Evolutionary conservation across 2,797 vertebrate species (phyloP), one percentile per base, ranked within the genome.

Genomic region (Odontamblyopus lacepedii): DNA sequence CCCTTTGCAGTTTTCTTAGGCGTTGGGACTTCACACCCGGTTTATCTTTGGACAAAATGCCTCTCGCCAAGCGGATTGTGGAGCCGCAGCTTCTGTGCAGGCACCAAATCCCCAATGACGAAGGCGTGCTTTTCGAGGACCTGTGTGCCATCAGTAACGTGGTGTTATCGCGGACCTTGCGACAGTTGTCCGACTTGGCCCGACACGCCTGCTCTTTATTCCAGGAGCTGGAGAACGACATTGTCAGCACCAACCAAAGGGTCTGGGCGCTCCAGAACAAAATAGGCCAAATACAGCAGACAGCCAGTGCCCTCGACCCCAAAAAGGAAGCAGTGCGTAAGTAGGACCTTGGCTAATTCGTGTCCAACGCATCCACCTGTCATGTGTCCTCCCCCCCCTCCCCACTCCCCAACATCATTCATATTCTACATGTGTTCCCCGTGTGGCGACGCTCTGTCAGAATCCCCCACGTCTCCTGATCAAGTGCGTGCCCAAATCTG

Each of bases 241-340:
- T 99, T 82, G 92, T 96, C 61, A 92, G 85, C 87, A 96, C 96
- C 78, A 96, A 96, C 91, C 95, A 96, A 87, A 93, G 97, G 69
- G 94, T 98, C 88, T 95, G 96, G 92, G 93, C 95, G 71, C 95
- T 99, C 86, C 97, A 97, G 88, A 95, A 94, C 92, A 96, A 95
- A 93, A 95, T 98, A 87, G 95, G 95, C 85, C 94, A 94, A 73
- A 95, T 98, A 78, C 96, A 98, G 89, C 95, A 95, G 86, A 93
- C 94, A 65, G 93, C 96, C 79, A 90, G 90, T 86, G 93, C 94
- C 81, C 93, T 97, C 88, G 97, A 98, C 91, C 97, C 97, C 80
- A 98, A 97, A 92, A 97, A 97, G 93, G 96, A 98, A 94, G 94
- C 96, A 93, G 97, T 99, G 95, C 97, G 97, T 98, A 94, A 99